Evolutionary conservation across 2,888 invertebrate species (phyloP).

Genomic region (Agelastica alni): DNA sequence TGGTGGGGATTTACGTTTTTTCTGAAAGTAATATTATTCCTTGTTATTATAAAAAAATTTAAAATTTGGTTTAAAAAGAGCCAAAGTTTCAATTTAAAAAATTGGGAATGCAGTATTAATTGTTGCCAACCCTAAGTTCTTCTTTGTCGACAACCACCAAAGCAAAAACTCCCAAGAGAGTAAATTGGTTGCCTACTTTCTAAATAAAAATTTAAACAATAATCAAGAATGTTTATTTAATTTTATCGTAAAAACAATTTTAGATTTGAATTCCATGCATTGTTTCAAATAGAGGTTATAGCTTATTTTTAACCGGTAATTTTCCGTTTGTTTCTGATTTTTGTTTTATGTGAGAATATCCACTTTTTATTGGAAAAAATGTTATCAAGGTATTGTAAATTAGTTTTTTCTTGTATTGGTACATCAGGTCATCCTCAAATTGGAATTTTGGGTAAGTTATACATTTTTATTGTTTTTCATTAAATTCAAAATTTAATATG

Average conservation of each 20-base stretch:
- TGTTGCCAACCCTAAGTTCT: conserved; percentile 25
- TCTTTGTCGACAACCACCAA: neutral
- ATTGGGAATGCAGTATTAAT: conserved; percentile 29
- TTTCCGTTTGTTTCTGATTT: neutral
- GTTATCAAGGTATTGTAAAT: too few species aligned
- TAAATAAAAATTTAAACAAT: neutral
- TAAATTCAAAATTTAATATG: too few species aligned
- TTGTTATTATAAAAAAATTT: conserved; percentile 18
- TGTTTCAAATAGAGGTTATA: conserved; percentile 3
- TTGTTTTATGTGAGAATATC: too few species aligned
- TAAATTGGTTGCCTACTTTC: conserved; percentile 1
- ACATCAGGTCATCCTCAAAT: neutral
- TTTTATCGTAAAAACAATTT: neutral
- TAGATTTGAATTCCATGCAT: neutral
- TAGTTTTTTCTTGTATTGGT: too few species aligned
- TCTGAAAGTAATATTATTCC: conserved; percentile 36
- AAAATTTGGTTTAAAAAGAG: neutral
- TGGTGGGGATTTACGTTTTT: conserved; percentile 55
- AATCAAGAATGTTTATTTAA: neutral
- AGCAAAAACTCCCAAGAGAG: conserved; percentile 3
- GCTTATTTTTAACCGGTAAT: conserved; percentile 4
- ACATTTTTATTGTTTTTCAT: too few species aligned
- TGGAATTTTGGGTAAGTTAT: neutral
- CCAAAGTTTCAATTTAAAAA: conserved; percentile 10
- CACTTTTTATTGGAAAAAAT: too few species aligned